Base-by-base conservation (phyloP, 2,888 invertebrate genomes). In the Synergus gifuensis region DNA sequence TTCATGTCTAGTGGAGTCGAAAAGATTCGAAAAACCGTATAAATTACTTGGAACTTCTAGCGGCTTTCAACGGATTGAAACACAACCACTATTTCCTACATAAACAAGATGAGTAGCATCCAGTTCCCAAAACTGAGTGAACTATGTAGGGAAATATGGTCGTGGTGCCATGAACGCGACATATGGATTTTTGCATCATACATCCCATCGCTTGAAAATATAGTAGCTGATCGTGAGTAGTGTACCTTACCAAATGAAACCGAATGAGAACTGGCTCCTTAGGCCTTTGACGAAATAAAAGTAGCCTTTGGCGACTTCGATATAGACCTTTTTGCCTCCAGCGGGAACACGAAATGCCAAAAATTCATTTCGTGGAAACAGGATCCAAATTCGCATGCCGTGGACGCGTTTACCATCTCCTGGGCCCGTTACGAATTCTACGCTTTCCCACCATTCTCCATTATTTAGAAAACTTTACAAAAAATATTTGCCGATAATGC, bases 391-490 rank as follows among this genome's bases (percentile, higher is more conserved):
- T 64, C 66, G 0, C 11, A 12, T 14, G 40, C n/a, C n/a, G 18
- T 60, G 1, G 62, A 79, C n/a, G 69, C 77, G 0, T 79, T 77
- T 46, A 79, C 69, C 3, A 18, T 81, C 14, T 22, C 58, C 11
- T 83, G 81, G 80, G 22, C 42, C 12, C 4, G 40, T 4, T 14
- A n/a, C 4, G 11, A 49, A 18, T 81, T 79, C n/a, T 81, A 79
- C 63, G 79, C 76, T 4, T 83, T 81, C 58, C 81, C 81, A 18
- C 79, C 81, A 49, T 79, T 81, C 49, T 44, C 66, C 3, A n/a
- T 83, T 4, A 77, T 82, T 44, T 60, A 80, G 12, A 78, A 76
- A 78, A 76, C 64, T 7, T 11, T 83, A n/a, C 54, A 58, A 77
- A 82, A 81, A 77, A 82, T 81, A 0, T 54, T 62, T n/a, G 5